Percentiles rank a stretch among this genome's conserved stretches.
phyloP scores from a whole-genome alignment of 2,797 vertebrate genomes.

The Echeneis naucrates region DNA sequence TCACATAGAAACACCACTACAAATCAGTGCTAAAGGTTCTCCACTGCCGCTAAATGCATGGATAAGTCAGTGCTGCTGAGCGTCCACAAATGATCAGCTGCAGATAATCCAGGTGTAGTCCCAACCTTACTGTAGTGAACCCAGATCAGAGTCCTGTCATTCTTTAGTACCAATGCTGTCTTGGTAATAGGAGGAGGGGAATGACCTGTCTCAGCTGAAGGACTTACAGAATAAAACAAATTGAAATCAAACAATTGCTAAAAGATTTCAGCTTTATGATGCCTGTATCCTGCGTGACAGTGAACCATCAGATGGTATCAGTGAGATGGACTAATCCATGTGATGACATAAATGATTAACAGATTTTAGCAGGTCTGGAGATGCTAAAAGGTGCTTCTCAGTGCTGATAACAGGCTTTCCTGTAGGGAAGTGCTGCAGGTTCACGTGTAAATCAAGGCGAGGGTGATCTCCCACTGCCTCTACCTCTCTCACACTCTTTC shows the following conservation, averaged over 20 bases:
- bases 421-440: constrained; percentile 48
- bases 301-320: constrained; percentile 38
- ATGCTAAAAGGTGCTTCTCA: constrained; percentile 54
- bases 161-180: background rate
- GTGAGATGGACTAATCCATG: constrained; percentile 24
- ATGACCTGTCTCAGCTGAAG: background rate
- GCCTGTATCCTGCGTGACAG: constrained; percentile 8
- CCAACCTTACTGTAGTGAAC: background rate
- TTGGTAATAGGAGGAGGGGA: background rate
- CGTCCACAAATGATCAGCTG: background rate
- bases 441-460: constrained; percentile 54
- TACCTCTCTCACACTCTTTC: background rate
- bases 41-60: background rate
- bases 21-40: background rate
- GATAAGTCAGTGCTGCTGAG: background rate
- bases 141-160: background rate
- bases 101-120: background rate
- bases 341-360: constrained; percentile 53
- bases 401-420: constrained; percentile 55
- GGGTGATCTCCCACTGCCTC: constrained; percentile 5
- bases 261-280: background rate
- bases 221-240: constrained; percentile 18
- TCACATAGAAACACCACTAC: background rate
- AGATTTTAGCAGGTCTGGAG: constrained; percentile 45
- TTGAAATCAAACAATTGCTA: background rate